Conservation (phyloP, 1,140 invertebrate genomes). For the Octopus bimaculoides region DNA sequence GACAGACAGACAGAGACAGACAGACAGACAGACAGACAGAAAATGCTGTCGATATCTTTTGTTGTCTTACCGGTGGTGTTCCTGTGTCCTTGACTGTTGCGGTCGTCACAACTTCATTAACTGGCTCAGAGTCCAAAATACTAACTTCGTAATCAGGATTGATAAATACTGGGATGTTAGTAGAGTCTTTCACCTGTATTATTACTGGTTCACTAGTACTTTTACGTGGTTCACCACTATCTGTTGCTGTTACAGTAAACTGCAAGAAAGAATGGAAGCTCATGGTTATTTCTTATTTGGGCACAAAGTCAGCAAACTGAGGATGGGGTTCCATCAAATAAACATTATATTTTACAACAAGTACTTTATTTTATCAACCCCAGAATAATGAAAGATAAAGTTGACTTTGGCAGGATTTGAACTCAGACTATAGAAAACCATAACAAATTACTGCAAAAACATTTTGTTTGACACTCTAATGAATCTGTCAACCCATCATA, state of each 20-base stretch:
- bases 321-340: too few species aligned
- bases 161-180: neutral
- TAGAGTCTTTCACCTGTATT: neutral
- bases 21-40: neutral
- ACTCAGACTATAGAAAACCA: too few species aligned
- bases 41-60: too few species aligned
- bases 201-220: neutral
- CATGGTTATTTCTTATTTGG: too few species aligned
- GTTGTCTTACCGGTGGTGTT: neutral
- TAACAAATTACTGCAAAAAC: too few species aligned
- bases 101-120: neutral
- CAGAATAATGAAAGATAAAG: too few species aligned
- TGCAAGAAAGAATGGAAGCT: neutral
- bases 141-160: neutral
- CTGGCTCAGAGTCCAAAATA: neutral
- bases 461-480: too few species aligned
- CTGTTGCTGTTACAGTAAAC: slow-evolving; percentile 7
- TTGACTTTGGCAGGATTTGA: too few species aligned
- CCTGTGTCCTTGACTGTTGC: neutral
- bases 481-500: too few species aligned
- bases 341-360: too few species aligned
- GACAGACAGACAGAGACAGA: neutral
- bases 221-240: neutral
- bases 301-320: too few species aligned
- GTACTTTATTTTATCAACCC: too few species aligned